A percentile compares a stretch with the other conserved stretches of the same genome.
Conservation (phyloP, 2,113 vertebrate species). For the Strix aluco region DNA sequence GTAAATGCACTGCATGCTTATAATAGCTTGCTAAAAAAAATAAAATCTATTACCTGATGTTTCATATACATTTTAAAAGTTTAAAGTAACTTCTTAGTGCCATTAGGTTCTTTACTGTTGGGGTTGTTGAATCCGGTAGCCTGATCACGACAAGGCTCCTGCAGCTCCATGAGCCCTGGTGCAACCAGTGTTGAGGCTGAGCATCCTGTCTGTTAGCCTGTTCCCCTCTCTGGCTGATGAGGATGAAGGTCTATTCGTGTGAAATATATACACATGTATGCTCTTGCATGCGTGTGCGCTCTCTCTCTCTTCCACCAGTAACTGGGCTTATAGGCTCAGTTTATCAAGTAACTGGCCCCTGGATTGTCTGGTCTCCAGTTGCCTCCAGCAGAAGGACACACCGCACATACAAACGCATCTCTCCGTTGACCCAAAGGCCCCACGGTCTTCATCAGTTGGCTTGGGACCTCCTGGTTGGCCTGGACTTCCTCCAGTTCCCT, state of each 20-base stretch:
- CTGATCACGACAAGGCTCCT: neutral
- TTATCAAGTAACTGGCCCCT: neutral
- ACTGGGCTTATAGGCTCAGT: neutral
- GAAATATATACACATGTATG: fast-evolving
- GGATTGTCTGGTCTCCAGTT: neutral
- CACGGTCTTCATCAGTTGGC: neutral
- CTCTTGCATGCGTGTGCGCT: too few relatives aligned
- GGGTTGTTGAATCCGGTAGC: neutral
- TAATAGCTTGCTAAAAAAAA: neutral
- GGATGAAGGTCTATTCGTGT: neutral
- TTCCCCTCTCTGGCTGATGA: neutral
- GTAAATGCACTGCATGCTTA: neutral
- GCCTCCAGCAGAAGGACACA: neutral
- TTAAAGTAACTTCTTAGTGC: neutral
- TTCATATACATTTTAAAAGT: neutral
- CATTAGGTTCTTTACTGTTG: neutral
- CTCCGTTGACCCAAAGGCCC: neutral
- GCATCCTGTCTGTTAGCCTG: neutral
- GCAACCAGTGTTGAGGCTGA: neutral
- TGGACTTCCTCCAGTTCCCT: neutral
- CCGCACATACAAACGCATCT: neutral
- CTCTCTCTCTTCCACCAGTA: neutral
- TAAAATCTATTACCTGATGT: neutral
- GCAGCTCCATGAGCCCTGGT: neutral
- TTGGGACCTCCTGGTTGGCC: neutral